Percentiles rank a stretch among this genome's conserved stretches.
These are phyloP conservation scores for Crossaster papposus DNA, from an alignment of 53 echinoderm and acorn worm genomes.

Conservation along the genomic window DNA sequence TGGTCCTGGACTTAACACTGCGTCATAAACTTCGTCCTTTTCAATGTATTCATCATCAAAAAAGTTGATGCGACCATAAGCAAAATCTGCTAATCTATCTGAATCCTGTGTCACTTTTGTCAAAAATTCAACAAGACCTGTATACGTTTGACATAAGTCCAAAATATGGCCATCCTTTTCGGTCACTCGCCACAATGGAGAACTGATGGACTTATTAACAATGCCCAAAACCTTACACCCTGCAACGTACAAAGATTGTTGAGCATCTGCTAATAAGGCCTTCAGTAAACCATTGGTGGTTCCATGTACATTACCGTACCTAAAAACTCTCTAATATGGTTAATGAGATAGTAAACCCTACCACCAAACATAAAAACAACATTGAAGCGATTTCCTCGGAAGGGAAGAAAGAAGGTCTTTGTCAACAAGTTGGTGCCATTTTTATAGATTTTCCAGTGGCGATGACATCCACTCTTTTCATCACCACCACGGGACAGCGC, in stretches of 20 bases:
- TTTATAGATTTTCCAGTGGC: constrained; percentile 59
- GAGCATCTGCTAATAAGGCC: constrained; percentile 52
- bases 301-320: constrained; percentile 60
- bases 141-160: constrained; percentile 53
- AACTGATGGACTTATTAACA: constrained; percentile 59
- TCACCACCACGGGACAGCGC: constrained; percentile 55
- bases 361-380: constrained; percentile 65
- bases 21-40: constrained; percentile 57
- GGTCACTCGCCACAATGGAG: constrained; percentile 63
- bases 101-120: constrained; percentile 33
- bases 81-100: constrained; percentile 59
- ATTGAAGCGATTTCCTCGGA: constrained; percentile 55
- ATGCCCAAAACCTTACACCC: constrained; percentile 67
- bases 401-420: constrained; percentile 44
- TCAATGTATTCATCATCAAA: constrained; percentile 55
- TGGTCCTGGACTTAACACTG: constrained; percentile 49
- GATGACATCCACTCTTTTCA: constrained; percentile 58
- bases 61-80: constrained; percentile 43
- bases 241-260: constrained; percentile 52
- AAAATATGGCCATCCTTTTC: constrained; percentile 69
- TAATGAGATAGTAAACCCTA: constrained; percentile 32
- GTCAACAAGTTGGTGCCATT: not conserved
- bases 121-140: constrained; percentile 60
- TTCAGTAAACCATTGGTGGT: constrained; percentile 60
- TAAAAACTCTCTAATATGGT: constrained; percentile 63